Percentiles rank a stretch among this genome's conserved stretches.
These are phyloP conservation scores for Toxotes jaculatrix DNA, from an alignment of 2,113 vertebrate genomes.

Conservation along the genomic window DNA sequence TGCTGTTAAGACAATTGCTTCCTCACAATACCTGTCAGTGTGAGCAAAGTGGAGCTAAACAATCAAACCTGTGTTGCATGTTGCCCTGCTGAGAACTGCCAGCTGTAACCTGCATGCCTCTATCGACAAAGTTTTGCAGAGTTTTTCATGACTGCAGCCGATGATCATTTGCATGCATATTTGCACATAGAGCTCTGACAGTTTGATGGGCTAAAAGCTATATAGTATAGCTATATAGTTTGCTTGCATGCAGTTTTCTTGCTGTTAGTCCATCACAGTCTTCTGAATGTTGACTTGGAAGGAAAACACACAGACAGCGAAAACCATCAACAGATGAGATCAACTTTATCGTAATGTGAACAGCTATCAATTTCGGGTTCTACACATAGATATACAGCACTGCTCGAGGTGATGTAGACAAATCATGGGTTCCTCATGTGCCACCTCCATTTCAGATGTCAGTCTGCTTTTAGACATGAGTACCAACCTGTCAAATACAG, in stretches of 20 bases:
- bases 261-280: not conserved
- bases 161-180: not conserved
- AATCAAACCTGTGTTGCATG: slow-evolving; percentile 52
- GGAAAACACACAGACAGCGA: not conserved
- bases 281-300: not conserved
- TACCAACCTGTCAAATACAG: not conserved
- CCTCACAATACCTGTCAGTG: slow-evolving; percentile 2
- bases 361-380: not conserved
- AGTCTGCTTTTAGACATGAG: not conserved
- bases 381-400: too few relatives aligned
- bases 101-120: not conserved
- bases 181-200: not conserved
- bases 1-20: slow-evolving; percentile 14
- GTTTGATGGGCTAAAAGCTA: not conserved
- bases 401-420: too few relatives aligned
- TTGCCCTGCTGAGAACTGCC: slow-evolving; percentile 15
- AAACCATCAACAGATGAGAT: not conserved
- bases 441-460: not conserved
- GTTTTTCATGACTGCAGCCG: not conserved
- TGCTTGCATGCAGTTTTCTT: not conserved
- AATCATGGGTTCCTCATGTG: not conserved
- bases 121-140: not conserved
- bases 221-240: not conserved
- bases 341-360: not conserved
- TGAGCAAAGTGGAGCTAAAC: slow-evolving; percentile 12